Evolutionary conservation across 2,888 invertebrate genomes (phyloP), one percentile per base, ranked within the genome.

Genomic region (Melanotus villosus): DNA sequence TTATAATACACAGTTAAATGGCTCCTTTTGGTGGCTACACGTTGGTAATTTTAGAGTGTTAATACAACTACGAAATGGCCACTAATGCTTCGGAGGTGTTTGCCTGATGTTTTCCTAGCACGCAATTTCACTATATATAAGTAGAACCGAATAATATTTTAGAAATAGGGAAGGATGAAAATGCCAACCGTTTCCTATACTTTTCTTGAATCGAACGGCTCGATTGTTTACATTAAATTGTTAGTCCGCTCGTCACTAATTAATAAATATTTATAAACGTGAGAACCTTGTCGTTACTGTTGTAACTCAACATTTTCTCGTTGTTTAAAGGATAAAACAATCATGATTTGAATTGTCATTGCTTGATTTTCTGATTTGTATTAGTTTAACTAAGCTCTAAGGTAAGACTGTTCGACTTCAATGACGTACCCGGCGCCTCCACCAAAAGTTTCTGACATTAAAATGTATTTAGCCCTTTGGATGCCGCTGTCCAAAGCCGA

Each of bases 1-100:
- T 52, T 68, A 63, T 54, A 2, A 26, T 14, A 6, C 7, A 36
- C 41, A 21, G 36, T 34, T 47, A 57, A 43, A 66, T 38, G 70
- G 63, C 16, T 26, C 43, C 57, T 68, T 73, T 74, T 64, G 62
- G 57, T 14, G 14, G 50, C 14, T 62, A 30, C 50, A 32, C 23
- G 58, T 50, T 23, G 43, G 80, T 82, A 82, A 82, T 82, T 82
- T 77, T 76, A 73, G 78, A 81, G 82, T 82, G 82, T 82, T 81
- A 82, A 82, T 80, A 80, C 81, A 80, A 80, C 81, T 78, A 79
- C 80, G 84, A 84, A 85, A 84, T 84, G 84, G 84, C 84, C 83
- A 84, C 84, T 84, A 84, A 84, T 84, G 83, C 80, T 82, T 79
- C 78, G 79, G 77, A 84, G 84, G 84, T 84, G 84, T 84, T 82